Evolutionary conservation across 2,888 invertebrate genomes (phyloP).

Genomic region (Dynastes tityus): DNA sequence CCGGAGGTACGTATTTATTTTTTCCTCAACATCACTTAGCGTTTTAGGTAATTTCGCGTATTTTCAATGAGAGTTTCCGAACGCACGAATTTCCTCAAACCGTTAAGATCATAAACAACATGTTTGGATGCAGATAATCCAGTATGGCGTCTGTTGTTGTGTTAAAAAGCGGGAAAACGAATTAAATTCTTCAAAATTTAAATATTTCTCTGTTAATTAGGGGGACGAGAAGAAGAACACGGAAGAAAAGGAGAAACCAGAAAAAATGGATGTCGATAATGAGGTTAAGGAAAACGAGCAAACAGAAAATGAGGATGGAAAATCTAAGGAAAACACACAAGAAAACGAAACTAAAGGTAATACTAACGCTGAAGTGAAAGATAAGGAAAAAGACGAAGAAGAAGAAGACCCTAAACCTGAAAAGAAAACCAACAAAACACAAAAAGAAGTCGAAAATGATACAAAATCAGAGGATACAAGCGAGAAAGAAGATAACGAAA

Average conservation of each 20-base stretch:
- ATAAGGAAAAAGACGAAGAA: slow-evolving; percentile 60
- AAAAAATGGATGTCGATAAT: slow-evolving; percentile 60
- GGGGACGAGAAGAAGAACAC: slow-evolving; percentile 53
- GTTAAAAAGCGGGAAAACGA: slow-evolving; percentile 70
- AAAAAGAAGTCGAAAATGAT: slow-evolving; percentile 47
- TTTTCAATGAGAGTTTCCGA: slow-evolving; percentile 11
- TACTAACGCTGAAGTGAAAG: slow-evolving; percentile 34
- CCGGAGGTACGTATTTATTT: slow-evolving; percentile 65
- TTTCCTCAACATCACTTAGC: slow-evolving; percentile 9
- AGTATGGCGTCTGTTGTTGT: slow-evolving; percentile 70
- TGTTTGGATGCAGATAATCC: slow-evolving; percentile 65
- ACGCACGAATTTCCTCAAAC: slow-evolving; percentile 8
- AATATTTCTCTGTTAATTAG: slow-evolving; percentile 46
- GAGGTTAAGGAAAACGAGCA: slow-evolving; percentile 60
- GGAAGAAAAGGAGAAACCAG: slow-evolving; percentile 57
- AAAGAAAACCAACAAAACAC: slow-evolving; percentile 52
- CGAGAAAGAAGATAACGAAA: slow-evolving; percentile 62
- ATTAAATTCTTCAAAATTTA: slow-evolving; percentile 49
- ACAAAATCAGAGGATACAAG: slow-evolving; percentile 53
- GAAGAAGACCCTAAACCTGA: slow-evolving; percentile 59
- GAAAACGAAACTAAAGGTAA: slow-evolving; percentile 45
- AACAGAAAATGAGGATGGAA: slow-evolving; percentile 56
- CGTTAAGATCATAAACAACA: slow-evolving; percentile 60
- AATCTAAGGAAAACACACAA: slow-evolving; percentile 54
- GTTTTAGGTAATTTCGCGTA: slow-evolving; percentile 27